Base-by-base conservation (phyloP, 2,113 vertebrate species). In the Prietella phreatophila region DNA sequence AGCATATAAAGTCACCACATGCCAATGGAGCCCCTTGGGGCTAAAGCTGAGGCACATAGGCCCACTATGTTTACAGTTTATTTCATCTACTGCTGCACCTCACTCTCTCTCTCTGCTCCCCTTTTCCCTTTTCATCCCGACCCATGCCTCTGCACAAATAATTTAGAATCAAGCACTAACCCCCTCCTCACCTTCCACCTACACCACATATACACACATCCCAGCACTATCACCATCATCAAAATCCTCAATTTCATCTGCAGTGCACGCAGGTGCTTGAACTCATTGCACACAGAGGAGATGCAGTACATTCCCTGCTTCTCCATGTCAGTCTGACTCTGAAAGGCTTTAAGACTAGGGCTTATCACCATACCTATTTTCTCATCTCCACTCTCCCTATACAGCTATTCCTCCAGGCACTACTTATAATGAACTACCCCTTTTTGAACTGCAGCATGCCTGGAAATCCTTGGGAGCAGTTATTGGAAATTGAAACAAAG, bases 381-480 rank as follows among this genome's bases (percentile, higher is more conserved):
- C 89, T 69, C 88, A 87, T 85, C 85, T 27, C 36, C 65, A 82
- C 47, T 89, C 60, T 83, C 73, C 42, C 42, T 50, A 55, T 33
- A 79, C 61, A 87, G 86, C 92, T 90, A 89, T 88, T 80, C 92
- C 88, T 90, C 86, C 90, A 86, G 90, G 88, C 93, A 89, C 50
- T 85, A 69, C 86, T 89, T 88, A 91, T 93, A 92, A 94, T 93
- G 86, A 92, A 88, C 88, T 69, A 75, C 88, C 89, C 91, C 91
- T 91, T 80, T 92, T 91, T 92, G 90, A 92, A 89, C 91, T 39
- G 56, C 85, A 86, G 91, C 89, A 85, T 89, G 85, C 73, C 79
- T 89, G 89, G 89, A 92, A 89, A 93, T 91, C 88, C 88, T 36
- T 85, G 55, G 71, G 89, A 89, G 75, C 85, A 88, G 83, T 89